Evolutionary conservation across 2,888 invertebrate genomes (phyloP), one percentile per base, ranked within the genome.

Genomic region (Orthosia incerta): DNA sequence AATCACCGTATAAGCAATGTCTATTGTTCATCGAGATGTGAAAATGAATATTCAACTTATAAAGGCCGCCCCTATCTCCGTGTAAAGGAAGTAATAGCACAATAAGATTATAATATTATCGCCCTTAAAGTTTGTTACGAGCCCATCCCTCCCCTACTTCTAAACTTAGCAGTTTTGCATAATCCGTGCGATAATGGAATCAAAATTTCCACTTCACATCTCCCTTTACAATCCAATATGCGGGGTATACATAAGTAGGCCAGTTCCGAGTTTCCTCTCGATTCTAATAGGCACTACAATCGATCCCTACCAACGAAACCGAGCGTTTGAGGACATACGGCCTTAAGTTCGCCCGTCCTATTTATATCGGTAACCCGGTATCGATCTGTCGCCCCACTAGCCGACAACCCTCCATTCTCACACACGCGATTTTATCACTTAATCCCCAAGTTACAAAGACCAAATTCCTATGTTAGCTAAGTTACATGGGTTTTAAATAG

Each of bases 331-430:
- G 87, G 83, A 83, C 82, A 88, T 84, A 77, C 87, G 87, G 89
- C 90, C 90, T 91, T 88, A 92, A 94, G 91, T 94, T 94, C 90
- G 89, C 88, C 89, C 93, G 94, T 92, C 94, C 95, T 95, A 95
- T 95, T 94, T 95, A 95, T 95, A 94, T 92, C 92, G 90, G 92
- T 94, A 93, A 93, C 94, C 93, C 90, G 85, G 91, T 94, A 96
- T 96, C 94, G 96, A 96, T 94, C 94, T 87, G 91, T 67, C 95
- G 95, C 92, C 94, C 96, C 94, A 95, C 94, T 95, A 95, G 93
- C 95, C 94, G 91, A 95, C 93, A 92, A 93, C 93, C 93, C 89
- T 90, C 91, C 78, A 85, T 90, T 86, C 86, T 73, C 76, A 87
- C 87, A 84, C 90, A 90, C 80, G 84, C 91, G 84, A 93, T 90